These are phyloP conservation scores for Grantiella picta DNA, from an alignment of 2,113 vertebrate genomes.

Conservation along the genomic window DNA sequence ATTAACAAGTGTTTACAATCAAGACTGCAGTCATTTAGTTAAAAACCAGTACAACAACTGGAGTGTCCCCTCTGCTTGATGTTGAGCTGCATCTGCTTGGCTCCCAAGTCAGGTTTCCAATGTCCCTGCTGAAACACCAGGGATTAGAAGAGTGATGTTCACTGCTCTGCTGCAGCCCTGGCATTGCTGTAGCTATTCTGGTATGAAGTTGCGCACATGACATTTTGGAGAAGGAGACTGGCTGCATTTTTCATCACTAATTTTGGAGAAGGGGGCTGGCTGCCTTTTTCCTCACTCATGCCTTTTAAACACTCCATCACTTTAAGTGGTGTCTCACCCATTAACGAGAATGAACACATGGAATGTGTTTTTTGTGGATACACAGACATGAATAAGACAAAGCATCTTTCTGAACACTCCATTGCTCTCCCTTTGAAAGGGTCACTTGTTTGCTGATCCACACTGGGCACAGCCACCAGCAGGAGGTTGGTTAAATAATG, in stretches of 20 bases:
- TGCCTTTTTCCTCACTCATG: neutral
- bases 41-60: neutral
- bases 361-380: neutral
- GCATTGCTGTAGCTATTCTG: neutral
- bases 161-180: neutral
- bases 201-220: neutral
- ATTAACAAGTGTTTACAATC: neutral
- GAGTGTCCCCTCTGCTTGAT: neutral
- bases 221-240: neutral
- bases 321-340: neutral
- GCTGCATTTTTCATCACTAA: neutral
- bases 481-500: neutral
- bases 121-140: neutral
- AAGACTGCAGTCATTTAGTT: neutral
- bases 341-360: neutral
- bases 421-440: neutral
- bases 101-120: neutral
- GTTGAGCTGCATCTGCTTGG: neutral
- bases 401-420: neutral
- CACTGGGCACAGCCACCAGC: neutral
- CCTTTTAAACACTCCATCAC: neutral
- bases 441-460: neutral
- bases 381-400: neutral
- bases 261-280: neutral
- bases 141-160: neutral